A percentile compares a stretch with the other conserved stretches of the same genome.
Evolutionary conservation across 35 echinoderm and acorn worm genomes (phyloP).

Genomic region (Amphiura filiformis): DNA sequence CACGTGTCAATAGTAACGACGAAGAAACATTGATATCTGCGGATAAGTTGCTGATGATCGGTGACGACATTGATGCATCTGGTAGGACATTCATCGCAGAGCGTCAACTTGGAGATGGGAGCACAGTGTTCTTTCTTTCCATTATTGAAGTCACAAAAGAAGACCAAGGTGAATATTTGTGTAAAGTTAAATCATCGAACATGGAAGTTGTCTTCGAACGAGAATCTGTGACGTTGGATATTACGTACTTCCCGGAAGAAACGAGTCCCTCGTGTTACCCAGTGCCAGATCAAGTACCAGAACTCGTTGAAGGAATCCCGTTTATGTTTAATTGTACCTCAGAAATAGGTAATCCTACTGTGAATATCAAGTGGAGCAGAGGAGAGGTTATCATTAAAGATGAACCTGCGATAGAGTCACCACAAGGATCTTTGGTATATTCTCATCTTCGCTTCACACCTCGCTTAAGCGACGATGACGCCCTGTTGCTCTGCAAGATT

Average conservation of each 20-base stretch:
- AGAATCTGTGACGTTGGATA: neutral
- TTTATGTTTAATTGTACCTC: neutral
- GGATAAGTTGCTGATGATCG: neutral
- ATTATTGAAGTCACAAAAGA: neutral
- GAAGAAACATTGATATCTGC: neutral
- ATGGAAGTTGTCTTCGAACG: neutral
- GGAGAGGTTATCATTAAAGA: neutral
- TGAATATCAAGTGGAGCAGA: neutral
- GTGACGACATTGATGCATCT: neutral
- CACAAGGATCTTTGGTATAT: neutral
- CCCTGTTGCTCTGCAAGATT: neutral
- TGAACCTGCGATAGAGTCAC: neutral
- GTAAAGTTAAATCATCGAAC: neutral
- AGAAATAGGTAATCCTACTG: neutral
- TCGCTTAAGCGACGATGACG: neutral
- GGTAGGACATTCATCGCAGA: neutral
- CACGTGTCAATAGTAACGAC: neutral
- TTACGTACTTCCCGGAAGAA: neutral
- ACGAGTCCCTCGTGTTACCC: neutral
- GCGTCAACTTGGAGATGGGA: neutral
- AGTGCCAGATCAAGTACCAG: neutral
- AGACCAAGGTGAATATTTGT: neutral
- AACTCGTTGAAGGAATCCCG: neutral
- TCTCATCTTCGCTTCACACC: neutral
- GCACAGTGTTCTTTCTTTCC: neutral